Conservation (phyloP, 1,140 invertebrate genomes). For the Trypoxylus dichotomus region DNA sequence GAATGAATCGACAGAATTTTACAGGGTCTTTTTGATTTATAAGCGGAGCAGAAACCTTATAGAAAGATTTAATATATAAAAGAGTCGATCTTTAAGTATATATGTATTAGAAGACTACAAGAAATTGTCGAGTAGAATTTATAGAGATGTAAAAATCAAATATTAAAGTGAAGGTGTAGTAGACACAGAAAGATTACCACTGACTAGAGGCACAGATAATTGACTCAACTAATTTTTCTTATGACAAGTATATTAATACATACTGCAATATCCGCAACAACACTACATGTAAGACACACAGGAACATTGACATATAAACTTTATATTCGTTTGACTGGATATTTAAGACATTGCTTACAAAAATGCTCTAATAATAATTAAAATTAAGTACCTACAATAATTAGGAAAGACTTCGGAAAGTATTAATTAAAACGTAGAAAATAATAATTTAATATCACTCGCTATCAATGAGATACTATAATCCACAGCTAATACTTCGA, state of each 20-base stretch:
- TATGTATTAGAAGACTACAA: not conserved
- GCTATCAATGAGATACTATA: too few species aligned
- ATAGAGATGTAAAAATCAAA: conserved; percentile 11
- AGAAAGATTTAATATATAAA: too few species aligned
- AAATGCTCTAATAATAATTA: not conserved
- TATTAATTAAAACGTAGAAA: too few species aligned
- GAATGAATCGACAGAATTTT: too few species aligned
- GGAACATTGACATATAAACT: conserved; percentile 35
- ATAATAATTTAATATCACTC: too few species aligned
- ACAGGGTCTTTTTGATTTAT: too few species aligned
- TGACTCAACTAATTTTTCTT: conserved; percentile 55
- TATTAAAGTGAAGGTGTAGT: conserved; percentile 46
- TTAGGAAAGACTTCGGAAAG: too few species aligned
- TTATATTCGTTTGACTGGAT: conserved; percentile 14
- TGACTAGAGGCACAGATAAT: conserved; percentile 55
- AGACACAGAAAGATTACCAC: conserved; percentile 51
- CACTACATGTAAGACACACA: conserved; percentile 50
- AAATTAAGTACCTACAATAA: too few species aligned
- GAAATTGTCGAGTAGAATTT: not conserved
- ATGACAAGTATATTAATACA: conserved; percentile 52
- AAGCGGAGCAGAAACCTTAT: too few species aligned
- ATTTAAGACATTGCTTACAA: not conserved
- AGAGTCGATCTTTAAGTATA: too few species aligned
- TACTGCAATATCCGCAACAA: conserved; percentile 44
- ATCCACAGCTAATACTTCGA: too few species aligned